A percentile compares a stretch with the other conserved stretches of the same genome.
These are phyloP conservation scores for Turritopsis rubra DNA, from an alignment of 30 jellyfish, hydroid and myxozoan genomes.

Conservation along the genomic window DNA sequence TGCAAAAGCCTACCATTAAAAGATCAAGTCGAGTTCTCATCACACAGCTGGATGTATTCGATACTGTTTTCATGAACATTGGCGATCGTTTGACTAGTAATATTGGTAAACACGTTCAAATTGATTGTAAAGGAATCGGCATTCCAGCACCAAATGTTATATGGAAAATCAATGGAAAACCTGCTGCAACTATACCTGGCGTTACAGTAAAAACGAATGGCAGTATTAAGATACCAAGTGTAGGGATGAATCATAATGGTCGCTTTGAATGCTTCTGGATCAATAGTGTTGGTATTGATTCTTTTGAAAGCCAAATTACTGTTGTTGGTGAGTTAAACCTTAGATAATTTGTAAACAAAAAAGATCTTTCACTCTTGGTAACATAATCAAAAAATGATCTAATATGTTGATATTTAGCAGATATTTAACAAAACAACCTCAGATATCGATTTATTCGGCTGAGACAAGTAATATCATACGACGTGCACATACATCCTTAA, in stretches of 20 bases:
- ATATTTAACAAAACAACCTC: too few species aligned
- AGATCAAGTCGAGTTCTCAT: slow-evolving; percentile 31
- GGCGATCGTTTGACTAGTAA: slow-evolving; percentile 52
- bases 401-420: too few species aligned
- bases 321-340: slow-evolving; percentile 36
- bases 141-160: slow-evolving; percentile 58
- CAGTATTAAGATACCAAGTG: slow-evolving; percentile 31
- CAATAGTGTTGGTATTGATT: slow-evolving; percentile 62
- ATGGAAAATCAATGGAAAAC: slow-evolving; percentile 57
- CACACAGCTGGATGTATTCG: not conserved
- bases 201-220: slow-evolving; percentile 42
- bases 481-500: too few species aligned
- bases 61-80: slow-evolving; percentile 7
- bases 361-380: too few species aligned
- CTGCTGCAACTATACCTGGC: slow-evolving; percentile 15
- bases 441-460: too few species aligned
- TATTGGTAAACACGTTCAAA: slow-evolving; percentile 52
- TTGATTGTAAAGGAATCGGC: slow-evolving; percentile 57
- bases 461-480: not conserved
- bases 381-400: too few species aligned
- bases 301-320: slow-evolving; percentile 21
- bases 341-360: too few species aligned
- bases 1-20: slow-evolving; percentile 39
- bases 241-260: slow-evolving; percentile 48
- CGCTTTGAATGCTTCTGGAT: slow-evolving; percentile 42